phyloP scores from a whole-genome alignment of 2,888 invertebrate species.

The Mythimna impura region DNA sequence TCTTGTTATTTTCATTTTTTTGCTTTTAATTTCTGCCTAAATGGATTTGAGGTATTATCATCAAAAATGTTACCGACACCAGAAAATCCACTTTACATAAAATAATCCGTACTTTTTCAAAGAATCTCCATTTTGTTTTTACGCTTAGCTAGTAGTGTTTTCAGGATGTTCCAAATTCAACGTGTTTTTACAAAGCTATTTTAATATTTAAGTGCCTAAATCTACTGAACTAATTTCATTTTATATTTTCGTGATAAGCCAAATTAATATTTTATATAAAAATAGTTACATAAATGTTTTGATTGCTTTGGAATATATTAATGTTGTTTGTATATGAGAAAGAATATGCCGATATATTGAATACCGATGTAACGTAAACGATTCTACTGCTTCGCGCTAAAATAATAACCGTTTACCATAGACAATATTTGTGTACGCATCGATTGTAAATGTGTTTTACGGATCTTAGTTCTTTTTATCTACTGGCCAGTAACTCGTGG shows the following conservation, averaged over 20 bases:
- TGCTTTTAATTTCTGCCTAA: constrained; percentile 49
- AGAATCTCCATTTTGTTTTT: constrained; percentile 25
- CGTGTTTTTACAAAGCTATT: constrained; percentile 36
- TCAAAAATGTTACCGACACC: constrained; percentile 24
- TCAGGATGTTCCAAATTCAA: constrained; percentile 28
- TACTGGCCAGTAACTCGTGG: constrained; percentile 71
- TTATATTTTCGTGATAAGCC: constrained; percentile 4
- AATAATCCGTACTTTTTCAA: constrained; percentile 13
- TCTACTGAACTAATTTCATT: constrained; percentile 48
- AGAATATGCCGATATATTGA: constrained; percentile 28
- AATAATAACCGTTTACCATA: constrained; percentile 25
- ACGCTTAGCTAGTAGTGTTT: constrained; percentile 13
- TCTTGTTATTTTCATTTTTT: constrained; percentile 59
- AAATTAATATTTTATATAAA: constrained; percentile 15
- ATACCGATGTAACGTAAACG: constrained; percentile 15
- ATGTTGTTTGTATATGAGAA: constrained; percentile 1
- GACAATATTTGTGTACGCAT: constrained; percentile 34
- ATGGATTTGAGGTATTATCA: constrained; percentile 42
- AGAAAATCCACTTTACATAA: constrained; percentile 33
- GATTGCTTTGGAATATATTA: constrained; percentile 13
- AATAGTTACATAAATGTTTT: constrained; percentile 18
- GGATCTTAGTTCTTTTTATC: constrained; percentile 73
- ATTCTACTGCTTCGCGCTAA: not conserved
- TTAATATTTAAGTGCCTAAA: constrained; percentile 42
- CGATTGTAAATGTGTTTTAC: constrained; percentile 67